Base-by-base conservation (phyloP, 2,888 invertebrate genomes). In the Hydrotaea diabolus region DNA sequence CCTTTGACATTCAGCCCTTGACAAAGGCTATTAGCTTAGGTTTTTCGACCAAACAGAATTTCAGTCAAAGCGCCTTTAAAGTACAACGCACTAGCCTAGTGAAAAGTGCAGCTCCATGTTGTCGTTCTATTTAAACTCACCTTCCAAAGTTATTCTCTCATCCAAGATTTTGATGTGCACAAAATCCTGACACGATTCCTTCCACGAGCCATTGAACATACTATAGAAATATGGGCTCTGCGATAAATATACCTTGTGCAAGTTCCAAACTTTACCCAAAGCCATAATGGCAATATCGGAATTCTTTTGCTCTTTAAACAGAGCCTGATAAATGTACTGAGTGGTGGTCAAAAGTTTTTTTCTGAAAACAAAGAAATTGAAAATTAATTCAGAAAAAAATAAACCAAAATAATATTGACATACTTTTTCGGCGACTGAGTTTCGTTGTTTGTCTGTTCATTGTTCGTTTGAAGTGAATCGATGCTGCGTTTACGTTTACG, bases 131-230 rank as follows among this genome's bases (percentile, higher is more conserved):
- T 39, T 11, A 39, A 43, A 89, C 93, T 93, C 93, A 95, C 96
- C 94, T 79, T 95, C 94, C 78, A 93, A 89, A 4, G 94, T 95
- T 82, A 96, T 95, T 84, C 95, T 94, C 15, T 95, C 94, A 93
- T 96, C 96, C 2, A 94, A 93, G 73, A 96, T 95, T 91, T 95
- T 94, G 75, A 96, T 95, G 77, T 92, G 93, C 53, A 96, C 94
- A 82, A 94, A 93, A 86, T 94, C 93, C 91, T 95, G 94, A 71
- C 94, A 93, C 0, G 95, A 93, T 92, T 96, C 96, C 88, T 94
- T 93, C 96, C 96, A 96, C 2, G 95, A 94, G 4, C 96, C 96
- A 88, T 94, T 95, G 91, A 96, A 96, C 96, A 96, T 96, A 88
- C 96, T 95, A 13, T 94, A 94, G 91, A 96, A 96, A 90, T 96